Conservation (phyloP, 2,888 invertebrate species). For the Drosophila putrida region DNA sequence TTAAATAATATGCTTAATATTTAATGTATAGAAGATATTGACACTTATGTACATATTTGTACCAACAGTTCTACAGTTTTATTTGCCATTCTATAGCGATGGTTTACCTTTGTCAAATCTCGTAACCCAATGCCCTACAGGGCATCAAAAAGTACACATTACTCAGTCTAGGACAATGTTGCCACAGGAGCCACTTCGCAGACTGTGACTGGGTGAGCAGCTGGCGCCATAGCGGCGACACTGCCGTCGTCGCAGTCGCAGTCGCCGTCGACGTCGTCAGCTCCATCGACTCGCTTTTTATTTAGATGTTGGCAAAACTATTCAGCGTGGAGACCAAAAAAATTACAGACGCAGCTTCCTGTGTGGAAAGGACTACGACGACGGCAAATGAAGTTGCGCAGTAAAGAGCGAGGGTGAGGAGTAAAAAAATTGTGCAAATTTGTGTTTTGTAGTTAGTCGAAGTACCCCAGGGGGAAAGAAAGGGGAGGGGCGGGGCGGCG, state of each 20-base stretch:
- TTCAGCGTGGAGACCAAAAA: conserved; percentile 46
- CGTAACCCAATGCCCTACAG: conserved; percentile 52
- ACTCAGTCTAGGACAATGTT: conserved; percentile 31
- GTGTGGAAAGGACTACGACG: conserved; percentile 50
- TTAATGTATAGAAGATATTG: too few relatives aligned
- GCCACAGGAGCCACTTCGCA: conserved; percentile 46
- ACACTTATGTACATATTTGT: too few relatives aligned
- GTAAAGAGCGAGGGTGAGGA: conserved; percentile 15
- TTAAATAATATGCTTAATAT: too few relatives aligned
- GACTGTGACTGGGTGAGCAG: conserved; percentile 28
- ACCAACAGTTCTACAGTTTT: not conserved
- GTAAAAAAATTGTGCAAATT: conserved; percentile 73
- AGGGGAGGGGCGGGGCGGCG: conserved; percentile 5
- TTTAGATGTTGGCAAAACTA: conserved; percentile 74
- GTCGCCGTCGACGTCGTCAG: conserved; percentile 25
- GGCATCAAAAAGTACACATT: conserved; percentile 33
- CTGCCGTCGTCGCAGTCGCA: conserved; percentile 44
- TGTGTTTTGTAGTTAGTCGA: conserved; percentile 64
- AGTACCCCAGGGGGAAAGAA: not conserved
- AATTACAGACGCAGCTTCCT: conserved; percentile 73
- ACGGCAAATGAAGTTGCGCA: conserved; percentile 59
- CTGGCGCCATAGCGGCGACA: conserved; percentile 78
- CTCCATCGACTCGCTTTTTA: conserved; percentile 60
- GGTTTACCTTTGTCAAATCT: conserved; percentile 1
- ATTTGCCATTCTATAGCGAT: not conserved